Evolutionary conservation across 1,140 invertebrate genomes (phyloP).

Genomic region (Drosophila virilis): DNA sequence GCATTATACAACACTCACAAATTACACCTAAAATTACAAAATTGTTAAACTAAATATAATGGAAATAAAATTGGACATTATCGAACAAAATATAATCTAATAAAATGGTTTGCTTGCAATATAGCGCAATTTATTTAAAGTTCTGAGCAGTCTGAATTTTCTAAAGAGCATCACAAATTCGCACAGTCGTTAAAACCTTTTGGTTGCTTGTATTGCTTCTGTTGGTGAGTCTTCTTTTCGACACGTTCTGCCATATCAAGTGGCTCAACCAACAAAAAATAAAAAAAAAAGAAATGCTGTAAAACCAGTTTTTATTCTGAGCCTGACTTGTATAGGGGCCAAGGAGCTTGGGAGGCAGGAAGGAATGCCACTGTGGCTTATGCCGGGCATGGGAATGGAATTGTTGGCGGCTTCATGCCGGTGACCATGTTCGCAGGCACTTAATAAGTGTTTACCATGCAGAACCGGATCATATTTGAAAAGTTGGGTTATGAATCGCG

Average conservation of each 20-base stretch:
- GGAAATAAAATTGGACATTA: too few species aligned
- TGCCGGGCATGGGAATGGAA: slow-evolving; percentile 57
- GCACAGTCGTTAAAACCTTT: slow-evolving; percentile 26
- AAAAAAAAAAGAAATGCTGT: slow-evolving; percentile 65
- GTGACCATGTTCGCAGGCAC: slow-evolving; percentile 57
- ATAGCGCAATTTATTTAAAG: neutral
- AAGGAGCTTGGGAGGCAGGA: neutral
- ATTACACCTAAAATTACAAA: too few species aligned
- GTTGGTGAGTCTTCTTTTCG: slow-evolving; percentile 34
- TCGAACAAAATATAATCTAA: too few species aligned
- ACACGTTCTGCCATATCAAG: slow-evolving; percentile 50
- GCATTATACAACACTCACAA: too few species aligned
- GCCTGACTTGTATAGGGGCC: slow-evolving; percentile 19
- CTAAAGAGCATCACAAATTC: slow-evolving; percentile 15
- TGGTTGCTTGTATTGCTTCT: slow-evolving; percentile 27
- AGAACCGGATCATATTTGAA: slow-evolving; percentile 36
- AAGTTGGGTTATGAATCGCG: slow-evolving; percentile 31
- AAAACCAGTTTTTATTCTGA: slow-evolving; percentile 66
- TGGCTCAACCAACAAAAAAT: slow-evolving; percentile 21
- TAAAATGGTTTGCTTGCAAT: too few species aligned
- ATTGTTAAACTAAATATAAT: too few species aligned
- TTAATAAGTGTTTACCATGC: slow-evolving; percentile 62
- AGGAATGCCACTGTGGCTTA: slow-evolving; percentile 54
- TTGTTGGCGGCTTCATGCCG: slow-evolving; percentile 38
- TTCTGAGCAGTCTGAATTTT: neutral